Base-by-base conservation (phyloP, 2,113 vertebrate genomes). In the Pelvicachromis taeniatus region DNA sequence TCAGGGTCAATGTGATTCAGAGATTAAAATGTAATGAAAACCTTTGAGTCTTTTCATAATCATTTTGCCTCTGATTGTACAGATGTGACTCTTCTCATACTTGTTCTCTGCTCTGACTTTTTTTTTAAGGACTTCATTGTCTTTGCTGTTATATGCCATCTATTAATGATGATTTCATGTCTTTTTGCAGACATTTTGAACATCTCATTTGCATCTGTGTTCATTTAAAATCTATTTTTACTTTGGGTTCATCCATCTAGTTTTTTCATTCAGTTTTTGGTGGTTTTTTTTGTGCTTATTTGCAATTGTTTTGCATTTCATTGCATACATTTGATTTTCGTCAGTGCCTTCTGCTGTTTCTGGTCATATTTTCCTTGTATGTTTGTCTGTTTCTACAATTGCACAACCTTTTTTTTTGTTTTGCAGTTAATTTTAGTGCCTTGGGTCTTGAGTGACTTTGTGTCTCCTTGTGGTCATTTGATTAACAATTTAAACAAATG, bases 291-390 rank as follows among this genome's bases (percentile, higher is more conserved):
- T 63, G 21, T 9, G 6, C 19, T 38, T 21, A 63, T 68, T 68
- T 65, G 31, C 17, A 35, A 10, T 35, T 5, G 1, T 65, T 65
- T 35, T 68, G 35, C 35, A 65, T 40, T 40, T 40, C 13, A 8
- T 12, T 40, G 61, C 11, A 40, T 14, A 40, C 35, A 68, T 68
- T 14, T 48, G 16, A 16, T 12, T 42, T 50, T 42, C 13, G 42
- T 23, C 19, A 68, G 10, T 68, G n/a, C n/a, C 4, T 68, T 68
- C 35, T 23, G n/a, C 0, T 0, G 10, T 68, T 40, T 40, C 61
- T 68, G n/a, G 4, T 68, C 7, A 42, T 9, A 23, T 42, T 68
- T 4, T 21, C 17, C 12, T 68, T 0, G 1, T 23, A 68, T 68
- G 0, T 0, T 65, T 65, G 19, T 14, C 12, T 40, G 19, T 23